These are phyloP conservation scores for Tridacna gigas DNA, from an alignment of 2,888 invertebrate genomes.

Conservation along the genomic window DNA sequence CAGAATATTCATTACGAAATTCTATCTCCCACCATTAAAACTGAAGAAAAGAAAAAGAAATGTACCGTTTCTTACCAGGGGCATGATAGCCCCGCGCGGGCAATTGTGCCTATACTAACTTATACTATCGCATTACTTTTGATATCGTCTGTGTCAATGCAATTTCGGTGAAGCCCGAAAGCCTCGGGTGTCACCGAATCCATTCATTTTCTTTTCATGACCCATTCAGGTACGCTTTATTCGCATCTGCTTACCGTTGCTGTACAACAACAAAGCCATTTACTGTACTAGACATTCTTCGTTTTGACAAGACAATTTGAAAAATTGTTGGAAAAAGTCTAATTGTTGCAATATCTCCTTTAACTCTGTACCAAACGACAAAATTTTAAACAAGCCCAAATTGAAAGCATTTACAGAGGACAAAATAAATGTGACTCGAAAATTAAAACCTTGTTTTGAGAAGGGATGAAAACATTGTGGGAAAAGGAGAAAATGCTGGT, in stretches of 20 bases:
- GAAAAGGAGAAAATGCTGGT: no score
- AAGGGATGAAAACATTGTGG: no score
- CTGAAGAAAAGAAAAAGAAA: not conserved
- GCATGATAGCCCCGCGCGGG: not conserved
- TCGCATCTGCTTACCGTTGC: slow-evolving; percentile 16
- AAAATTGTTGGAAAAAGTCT: no score
- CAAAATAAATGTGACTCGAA: no score
- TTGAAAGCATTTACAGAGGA: no score
- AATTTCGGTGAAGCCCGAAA: not conserved
- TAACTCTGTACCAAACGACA: no score
- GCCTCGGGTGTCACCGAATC: not conserved
- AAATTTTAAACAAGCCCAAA: no score
- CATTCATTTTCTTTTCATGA: slow-evolving; percentile 20
- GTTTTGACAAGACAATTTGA: no score
- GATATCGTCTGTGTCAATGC: slow-evolving; percentile 12
- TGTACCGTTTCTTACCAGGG: slow-evolving; percentile 20
- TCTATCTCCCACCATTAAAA: slow-evolving; percentile 13
- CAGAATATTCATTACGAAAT: slow-evolving; percentile 22
- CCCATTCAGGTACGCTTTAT: not conserved
- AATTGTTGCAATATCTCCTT: no score
- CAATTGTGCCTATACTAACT: not conserved
- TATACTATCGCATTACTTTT: slow-evolving; percentile 1
- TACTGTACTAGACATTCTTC: no score
- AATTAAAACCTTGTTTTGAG: no score
- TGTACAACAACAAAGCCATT: not conserved